Base-by-base conservation (phyloP, 2,797 vertebrate species). In the Lemur catta region DNA sequence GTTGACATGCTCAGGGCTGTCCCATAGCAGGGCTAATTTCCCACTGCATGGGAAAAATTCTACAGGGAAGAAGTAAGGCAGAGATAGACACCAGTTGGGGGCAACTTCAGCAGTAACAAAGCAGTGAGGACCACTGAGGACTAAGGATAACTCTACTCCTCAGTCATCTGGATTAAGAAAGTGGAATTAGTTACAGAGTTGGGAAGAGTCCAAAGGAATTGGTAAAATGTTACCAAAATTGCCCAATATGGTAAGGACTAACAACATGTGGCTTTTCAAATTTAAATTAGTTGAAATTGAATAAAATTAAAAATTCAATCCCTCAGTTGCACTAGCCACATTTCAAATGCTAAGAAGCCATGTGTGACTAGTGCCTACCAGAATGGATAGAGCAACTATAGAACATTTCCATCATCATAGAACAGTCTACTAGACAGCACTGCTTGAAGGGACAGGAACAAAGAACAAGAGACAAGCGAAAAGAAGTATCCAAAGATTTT, bases 61-160 rank as follows among this genome's bases (percentile, higher is more conserved):
- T 50, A 38, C 9, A 6, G 6, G 67, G 11, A 84, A 63, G 33
- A 90, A 92, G 75, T 10, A 38, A 90, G 69, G 33, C 30, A 43
- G 24, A 57, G 13, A 59, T 0, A 57, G 13, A 59, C 0, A 7
- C 18, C 4, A 33, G n/a, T 1, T 15, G 15, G 26, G 13, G 43
- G 33, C 55, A 86, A 41, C 4, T 26, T 74, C 6, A 20, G 35
- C 35, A 61, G 50, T 12, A 43, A n/a, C 17, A 43, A 84, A 48
- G 38, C 41, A 50, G 4, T 2, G 2, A 81, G 24, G 35, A 26
- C 57, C 4, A 67, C 52, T 33, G 4, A 79, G 43, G 74, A 43
- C 20, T 35, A 13, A 89, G 18, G 76, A 72, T 26, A 22, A 5
- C 3, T 38, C 46, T 35, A 63, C 63, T 30, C 5, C 28, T 65